Evolutionary conservation across 2,113 vertebrate species (phyloP).

Genomic region (Hystrix brachyura): DNA sequence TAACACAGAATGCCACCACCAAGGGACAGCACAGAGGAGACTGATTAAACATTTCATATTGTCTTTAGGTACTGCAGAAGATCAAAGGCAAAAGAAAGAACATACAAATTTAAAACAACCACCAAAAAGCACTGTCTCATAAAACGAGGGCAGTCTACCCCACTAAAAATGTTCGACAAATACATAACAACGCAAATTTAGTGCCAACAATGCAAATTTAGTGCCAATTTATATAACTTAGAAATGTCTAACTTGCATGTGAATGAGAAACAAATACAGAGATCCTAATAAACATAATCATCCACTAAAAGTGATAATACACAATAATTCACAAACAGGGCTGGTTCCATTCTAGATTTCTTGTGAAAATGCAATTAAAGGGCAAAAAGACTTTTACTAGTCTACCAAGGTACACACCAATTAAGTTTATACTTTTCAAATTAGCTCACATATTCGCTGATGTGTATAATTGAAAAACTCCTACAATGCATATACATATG

Average conservation of each 20-base stretch:
- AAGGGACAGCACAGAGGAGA: neutral
- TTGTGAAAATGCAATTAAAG: constrained; percentile 55
- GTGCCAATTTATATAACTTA: constrained; percentile 33
- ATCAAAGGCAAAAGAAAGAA: constrained; percentile 20
- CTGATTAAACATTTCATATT: neutral
- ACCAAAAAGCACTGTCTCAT: neutral
- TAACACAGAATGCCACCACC: neutral
- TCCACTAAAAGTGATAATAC: constrained; percentile 2
- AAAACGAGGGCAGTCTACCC: neutral
- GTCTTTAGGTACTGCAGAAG: neutral
- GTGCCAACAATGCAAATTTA: neutral
- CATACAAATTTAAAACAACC: neutral
- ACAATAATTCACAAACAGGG: constrained; percentile 8
- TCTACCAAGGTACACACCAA: constrained; percentile 12
- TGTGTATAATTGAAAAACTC: constrained; percentile 53
- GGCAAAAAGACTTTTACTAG: constrained; percentile 37
- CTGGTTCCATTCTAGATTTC: constrained; percentile 7
- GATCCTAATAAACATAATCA: constrained; percentile 23
- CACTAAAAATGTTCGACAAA: constrained; percentile 29
- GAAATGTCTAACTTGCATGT: neutral
- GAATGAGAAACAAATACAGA: constrained; percentile 44
- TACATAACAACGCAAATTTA: constrained; percentile 36
- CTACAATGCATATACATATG: constrained; percentile 11
- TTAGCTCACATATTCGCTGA: constrained; percentile 52
- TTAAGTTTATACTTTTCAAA: constrained; percentile 62